Evolutionary conservation across 2,888 invertebrate genomes (phyloP), one percentile per base, ranked within the genome.

Genomic region (Pyrgus malvae): DNA sequence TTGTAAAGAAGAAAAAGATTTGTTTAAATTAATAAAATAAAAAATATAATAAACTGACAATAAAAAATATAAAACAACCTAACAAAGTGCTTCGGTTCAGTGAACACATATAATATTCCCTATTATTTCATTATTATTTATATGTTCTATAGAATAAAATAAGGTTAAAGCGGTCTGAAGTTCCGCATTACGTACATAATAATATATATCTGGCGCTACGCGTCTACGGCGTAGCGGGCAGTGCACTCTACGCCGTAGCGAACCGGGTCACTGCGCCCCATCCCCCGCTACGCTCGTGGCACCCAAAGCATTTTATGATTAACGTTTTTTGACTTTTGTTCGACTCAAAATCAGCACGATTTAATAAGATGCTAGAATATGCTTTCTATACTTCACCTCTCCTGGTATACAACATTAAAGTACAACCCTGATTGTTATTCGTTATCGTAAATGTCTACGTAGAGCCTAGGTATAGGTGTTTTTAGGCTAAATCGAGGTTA

Each of bases 161-260:
- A 46, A 46, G 55, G 53, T 38, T 61, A 57, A 33, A 35, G 51
- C 50, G 48, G 55, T 31, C 38, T 54, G 50, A 46, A 50, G 41
- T 49, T 51, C 57, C 56, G 53, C 53, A 53, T 53, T 53, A 51
- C 38, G 53, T 53, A n/a, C n/a, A n/a, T n/a, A n/a, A n/a, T n/a
- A n/a, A n/a, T n/a, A 44, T 44, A 51, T 53, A 53, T 14, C 38
- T 38, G 29, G 21, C 16, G 58, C 67, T 67, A 67, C 70, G 72
- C 61, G 60, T 66, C 69, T 70, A 70, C 66, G 53, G 49, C 62
- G 65, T 72, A 83, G 81, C 78, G 78, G 80, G 68, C 85, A 81
- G 70, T 84, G 85, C 84, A 79, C 87, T 80, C 82, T 81, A 80
- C 83, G 78, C 57, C 80, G 81, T 80, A 80, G 74, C 73, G 66